Conservation (phyloP, 2,113 vertebrate species). For the Pygoscelis antarcticus region DNA sequence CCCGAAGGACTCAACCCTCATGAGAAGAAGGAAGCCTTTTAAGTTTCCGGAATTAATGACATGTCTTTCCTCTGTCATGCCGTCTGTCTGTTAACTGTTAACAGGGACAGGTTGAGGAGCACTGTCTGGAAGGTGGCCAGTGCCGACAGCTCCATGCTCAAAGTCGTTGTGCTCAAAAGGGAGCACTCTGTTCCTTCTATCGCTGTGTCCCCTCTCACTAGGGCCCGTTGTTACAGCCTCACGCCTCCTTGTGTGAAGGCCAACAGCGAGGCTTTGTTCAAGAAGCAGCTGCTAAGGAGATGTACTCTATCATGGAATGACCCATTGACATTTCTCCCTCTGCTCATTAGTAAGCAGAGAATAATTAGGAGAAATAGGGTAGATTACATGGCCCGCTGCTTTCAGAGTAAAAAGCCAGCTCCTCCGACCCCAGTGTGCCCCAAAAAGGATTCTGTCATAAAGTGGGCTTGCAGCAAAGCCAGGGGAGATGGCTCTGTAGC, state of each 20-base stretch:
- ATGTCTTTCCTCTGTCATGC: neutral
- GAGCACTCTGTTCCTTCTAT: slow-evolving; percentile 33
- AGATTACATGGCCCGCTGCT: neutral
- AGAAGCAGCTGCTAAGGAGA: slow-evolving; percentile 50
- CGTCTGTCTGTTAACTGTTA: neutral
- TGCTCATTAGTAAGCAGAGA: slow-evolving; percentile 23
- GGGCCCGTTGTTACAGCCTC: slow-evolving; percentile 33
- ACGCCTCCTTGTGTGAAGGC: slow-evolving; percentile 41
- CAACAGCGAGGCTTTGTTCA: slow-evolving; percentile 45
- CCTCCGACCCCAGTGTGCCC: neutral
- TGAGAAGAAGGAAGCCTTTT: neutral
- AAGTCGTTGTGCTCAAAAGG: neutral
- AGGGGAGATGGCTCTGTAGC: neutral
- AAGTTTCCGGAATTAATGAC: neutral
- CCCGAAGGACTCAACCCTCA: neutral
- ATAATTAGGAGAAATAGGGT: slow-evolving; percentile 18
- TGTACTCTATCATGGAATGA: slow-evolving; percentile 26
- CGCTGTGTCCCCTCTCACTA: neutral
- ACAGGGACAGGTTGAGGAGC: slow-evolving; percentile 7
- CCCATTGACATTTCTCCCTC: slow-evolving; percentile 41
- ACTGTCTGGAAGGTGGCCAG: neutral
- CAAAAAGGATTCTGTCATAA: neutral
- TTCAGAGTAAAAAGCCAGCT: neutral
- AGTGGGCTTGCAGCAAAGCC: neutral
- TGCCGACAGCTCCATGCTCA: neutral